Evolutionary conservation across 2,113 vertebrate genomes (phyloP), one percentile per base, ranked within the genome.

Genomic region (Lipophrys pholis): DNA sequence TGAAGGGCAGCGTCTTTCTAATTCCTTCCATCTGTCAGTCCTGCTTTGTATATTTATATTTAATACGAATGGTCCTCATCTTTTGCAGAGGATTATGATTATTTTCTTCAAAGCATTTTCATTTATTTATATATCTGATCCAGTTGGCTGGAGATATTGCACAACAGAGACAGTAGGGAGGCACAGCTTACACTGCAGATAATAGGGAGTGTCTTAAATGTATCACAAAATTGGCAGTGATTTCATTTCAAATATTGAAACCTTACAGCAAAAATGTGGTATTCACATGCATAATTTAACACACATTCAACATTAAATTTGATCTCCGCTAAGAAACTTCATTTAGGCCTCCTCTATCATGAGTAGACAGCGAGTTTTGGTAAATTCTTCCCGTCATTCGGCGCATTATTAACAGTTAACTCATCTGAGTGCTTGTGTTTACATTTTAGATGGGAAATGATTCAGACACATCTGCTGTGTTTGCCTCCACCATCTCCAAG

Each of bases 371-470:
- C 1, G 6, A 49, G 21, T n/a, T 53, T 63, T 45, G 21, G 49
- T 68, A 9, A 54, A 57, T 54, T 14, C 4, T 59, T n/a, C 10
- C 21, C 12, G 8, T 46, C 6, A 39, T 1, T 50, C 62, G 9
- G 21, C 52, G 16, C 30, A 14, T 59, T 55, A 14, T 63, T 45
- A 6, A n/a, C 30, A 14, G n/a, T 38, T 21, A 21, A 72, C 42
- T 39, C 11, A 8, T 53, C 5, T n/a, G 11, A 50, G 16, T 73
- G 43, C 43, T 45, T 45, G 43, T 45, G 36, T 21, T 61, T 12
- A 73, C 30, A 8, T 86, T 87, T 69, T 15, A 96, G 95, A 95
- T 96, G 95, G 93, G 89, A 88, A 95, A 94, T 82, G 83, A 12
- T 0, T 94, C 95, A 48, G 91, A 94, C 41, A 56, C 87, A 14